Percentiles rank a stretch among this genome's conserved stretches.
phyloP scores from a whole-genome alignment of 35 echinoderm and acorn worm species.

The Apostichopus japonicus region DNA sequence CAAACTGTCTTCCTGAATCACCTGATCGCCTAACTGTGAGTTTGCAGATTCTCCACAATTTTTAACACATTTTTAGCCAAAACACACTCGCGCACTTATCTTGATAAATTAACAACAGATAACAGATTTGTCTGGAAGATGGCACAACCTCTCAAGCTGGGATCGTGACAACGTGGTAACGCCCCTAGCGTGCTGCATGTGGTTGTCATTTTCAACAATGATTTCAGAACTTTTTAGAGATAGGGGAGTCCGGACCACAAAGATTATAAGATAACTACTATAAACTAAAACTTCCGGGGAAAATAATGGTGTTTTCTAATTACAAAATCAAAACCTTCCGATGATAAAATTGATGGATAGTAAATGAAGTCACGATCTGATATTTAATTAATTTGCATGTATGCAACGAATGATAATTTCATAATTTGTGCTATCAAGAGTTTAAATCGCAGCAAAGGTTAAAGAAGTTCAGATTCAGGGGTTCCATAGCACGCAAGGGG shows the following conservation, averaged over 20 bases:
- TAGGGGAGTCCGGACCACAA: not conserved
- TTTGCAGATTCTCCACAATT: too few species aligned
- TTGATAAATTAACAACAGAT: too few species aligned
- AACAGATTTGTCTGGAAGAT: not conserved
- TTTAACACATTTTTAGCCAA: too few species aligned
- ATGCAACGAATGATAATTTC: too few species aligned
- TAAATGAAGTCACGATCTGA: not conserved
- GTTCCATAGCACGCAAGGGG: too few species aligned
- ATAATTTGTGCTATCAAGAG: too few species aligned
- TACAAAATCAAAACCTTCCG: not conserved
- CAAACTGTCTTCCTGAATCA: too few species aligned
- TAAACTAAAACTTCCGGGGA: not conserved
- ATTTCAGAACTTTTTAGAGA: not conserved
- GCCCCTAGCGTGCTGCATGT: not conserved
- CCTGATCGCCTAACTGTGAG: too few species aligned
- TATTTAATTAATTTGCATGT: not conserved
- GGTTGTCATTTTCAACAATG: not conserved
- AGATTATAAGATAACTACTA: not conserved
- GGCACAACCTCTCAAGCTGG: not conserved
- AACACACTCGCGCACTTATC: too few species aligned
- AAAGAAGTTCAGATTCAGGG: too few species aligned
- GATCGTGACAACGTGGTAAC: conserved; percentile 4
- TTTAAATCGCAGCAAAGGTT: too few species aligned
- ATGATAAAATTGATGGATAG: not conserved
- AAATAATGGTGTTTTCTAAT: not conserved